Conservation (phyloP, 2,797 vertebrate genomes). For the Scleropages formosus region DNA sequence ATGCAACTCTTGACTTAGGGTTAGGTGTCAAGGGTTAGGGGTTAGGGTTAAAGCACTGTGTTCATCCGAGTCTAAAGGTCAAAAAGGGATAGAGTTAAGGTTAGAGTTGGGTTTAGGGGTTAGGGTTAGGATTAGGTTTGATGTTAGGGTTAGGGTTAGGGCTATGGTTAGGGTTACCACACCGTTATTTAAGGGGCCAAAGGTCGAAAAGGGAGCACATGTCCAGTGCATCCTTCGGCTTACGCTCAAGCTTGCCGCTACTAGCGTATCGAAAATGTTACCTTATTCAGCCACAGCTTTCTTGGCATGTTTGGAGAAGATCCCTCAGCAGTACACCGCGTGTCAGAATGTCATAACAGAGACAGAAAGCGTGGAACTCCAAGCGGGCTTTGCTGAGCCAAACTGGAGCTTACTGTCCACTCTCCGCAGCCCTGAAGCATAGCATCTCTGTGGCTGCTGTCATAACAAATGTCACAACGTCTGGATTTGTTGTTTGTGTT, state of each 20-base stretch:
- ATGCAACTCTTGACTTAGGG: too few relatives aligned
- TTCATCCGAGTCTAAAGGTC: too few relatives aligned
- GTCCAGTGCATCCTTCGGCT: background rate
- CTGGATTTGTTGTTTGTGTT: conserved; percentile 21
- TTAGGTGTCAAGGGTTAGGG: too few relatives aligned
- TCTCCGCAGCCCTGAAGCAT: conserved; percentile 2
- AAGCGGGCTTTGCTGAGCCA: conserved; percentile 7
- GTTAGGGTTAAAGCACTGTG: too few relatives aligned
- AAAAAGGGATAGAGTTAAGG: too few relatives aligned
- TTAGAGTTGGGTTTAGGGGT: too few relatives aligned
- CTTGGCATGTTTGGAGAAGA: background rate
- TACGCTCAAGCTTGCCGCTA: background rate
- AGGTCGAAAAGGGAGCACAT: background rate
- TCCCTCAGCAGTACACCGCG: conserved; percentile 24
- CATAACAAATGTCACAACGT: conserved; percentile 23
- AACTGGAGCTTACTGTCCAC: conserved; percentile 20
- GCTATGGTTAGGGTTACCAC: background rate
- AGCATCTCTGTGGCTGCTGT: conserved; percentile 5
- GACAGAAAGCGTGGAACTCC: background rate
- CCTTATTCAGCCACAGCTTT: conserved; percentile 28
- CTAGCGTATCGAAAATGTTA: conserved; percentile 5
- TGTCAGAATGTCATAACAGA: conserved; percentile 39
- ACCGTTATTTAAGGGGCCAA: too few relatives aligned
- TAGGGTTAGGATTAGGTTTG: too few relatives aligned
- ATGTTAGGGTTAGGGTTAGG: background rate